Evolutionary conservation across 2,113 vertebrate species (phyloP).

Genomic region (Pachyramphus minor): DNA sequence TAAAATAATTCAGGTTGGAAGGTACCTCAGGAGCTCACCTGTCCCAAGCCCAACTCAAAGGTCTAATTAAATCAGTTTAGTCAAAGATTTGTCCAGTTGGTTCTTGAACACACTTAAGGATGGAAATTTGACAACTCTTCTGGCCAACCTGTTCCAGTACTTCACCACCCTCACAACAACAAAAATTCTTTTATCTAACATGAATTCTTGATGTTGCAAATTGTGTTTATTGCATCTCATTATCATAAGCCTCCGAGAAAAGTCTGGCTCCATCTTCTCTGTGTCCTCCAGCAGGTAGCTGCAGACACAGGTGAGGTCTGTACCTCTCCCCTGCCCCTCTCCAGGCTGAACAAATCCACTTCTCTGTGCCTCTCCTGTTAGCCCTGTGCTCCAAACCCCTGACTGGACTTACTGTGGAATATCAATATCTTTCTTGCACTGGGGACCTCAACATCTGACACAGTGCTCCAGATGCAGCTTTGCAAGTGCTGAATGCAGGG

Average conservation of each 20-base stretch:
- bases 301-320: not conserved
- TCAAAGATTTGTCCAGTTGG: not conserved
- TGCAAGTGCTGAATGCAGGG: not conserved
- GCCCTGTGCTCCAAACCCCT: not conserved
- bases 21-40: not conserved
- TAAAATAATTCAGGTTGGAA: not conserved
- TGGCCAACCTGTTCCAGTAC: not conserved
- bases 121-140: not conserved
- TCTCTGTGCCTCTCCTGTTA: not conserved
- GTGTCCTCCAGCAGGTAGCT: not conserved
- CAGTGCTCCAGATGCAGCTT: not conserved
- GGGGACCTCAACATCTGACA: not conserved
- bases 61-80: not conserved
- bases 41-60: not conserved
- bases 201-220: not conserved
- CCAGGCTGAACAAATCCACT: not conserved
- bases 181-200: not conserved
- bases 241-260: not conserved
- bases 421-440: accelerated
- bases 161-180: not conserved
- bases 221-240: not conserved
- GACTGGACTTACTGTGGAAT: not conserved
- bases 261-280: not conserved
- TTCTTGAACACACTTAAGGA: not conserved
- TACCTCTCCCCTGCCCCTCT: not conserved